phyloP scores from a whole-genome alignment of 2,797 vertebrate species.

The Vespertilio murinus region DNA sequence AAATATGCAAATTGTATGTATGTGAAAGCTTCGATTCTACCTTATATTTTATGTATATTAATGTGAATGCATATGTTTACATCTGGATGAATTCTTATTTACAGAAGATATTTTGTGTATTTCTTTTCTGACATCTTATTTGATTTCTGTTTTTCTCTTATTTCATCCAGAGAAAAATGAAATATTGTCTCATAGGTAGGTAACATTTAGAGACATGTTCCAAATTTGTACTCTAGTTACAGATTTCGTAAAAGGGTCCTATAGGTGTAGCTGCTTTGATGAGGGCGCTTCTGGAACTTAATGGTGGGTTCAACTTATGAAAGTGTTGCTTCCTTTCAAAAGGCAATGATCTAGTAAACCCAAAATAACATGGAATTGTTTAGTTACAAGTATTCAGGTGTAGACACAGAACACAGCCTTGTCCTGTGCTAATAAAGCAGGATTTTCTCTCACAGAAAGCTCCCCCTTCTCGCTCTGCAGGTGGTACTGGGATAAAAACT shows the following conservation, averaged over 20 bases:
- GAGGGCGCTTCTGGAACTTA: background rate
- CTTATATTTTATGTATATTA: background rate
- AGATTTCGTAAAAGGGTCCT: background rate
- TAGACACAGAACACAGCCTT: background rate
- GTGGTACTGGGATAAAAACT: background rate
- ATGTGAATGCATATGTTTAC: background rate
- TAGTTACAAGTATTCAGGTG: background rate
- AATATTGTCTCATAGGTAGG: background rate
- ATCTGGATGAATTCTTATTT: background rate
- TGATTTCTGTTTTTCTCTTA: background rate
- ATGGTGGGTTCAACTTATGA: background rate
- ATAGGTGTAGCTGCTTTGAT: background rate
- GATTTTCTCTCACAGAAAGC: background rate
- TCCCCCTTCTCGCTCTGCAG: background rate
- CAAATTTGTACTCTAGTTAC: background rate
- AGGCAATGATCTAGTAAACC: background rate
- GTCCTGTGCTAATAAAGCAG: background rate
- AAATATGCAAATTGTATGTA: background rate
- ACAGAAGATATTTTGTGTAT: background rate
- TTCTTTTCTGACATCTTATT: conserved; percentile 3
- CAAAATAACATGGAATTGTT: background rate
- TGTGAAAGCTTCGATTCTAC: background rate
- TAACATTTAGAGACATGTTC: background rate
- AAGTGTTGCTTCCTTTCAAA: background rate
- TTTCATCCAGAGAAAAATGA: background rate